Conservation (phyloP, 1,140 invertebrate species). For the Brachionus asplanchnoidis region DNA sequence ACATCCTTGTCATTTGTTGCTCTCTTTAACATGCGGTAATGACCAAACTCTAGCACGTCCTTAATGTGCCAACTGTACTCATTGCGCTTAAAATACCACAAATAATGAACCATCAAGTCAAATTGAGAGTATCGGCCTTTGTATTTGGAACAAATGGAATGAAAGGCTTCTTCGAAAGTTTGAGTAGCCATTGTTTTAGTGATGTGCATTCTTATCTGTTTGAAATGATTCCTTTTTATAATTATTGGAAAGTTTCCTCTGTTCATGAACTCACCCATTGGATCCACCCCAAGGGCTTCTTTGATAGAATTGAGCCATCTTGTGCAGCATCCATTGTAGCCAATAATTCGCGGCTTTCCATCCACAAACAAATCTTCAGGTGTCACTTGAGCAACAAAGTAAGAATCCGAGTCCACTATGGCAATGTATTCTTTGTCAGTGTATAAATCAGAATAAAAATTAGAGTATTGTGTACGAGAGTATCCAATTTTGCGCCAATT, state of each 20-base stretch:
- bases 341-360: background rate
- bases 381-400: background rate
- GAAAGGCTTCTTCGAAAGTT: background rate
- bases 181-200: background rate
- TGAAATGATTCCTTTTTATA: background rate
- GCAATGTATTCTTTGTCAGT: background rate
- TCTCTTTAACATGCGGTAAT: background rate
- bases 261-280: background rate
- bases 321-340: slow-evolving; percentile 11
- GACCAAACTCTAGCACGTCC: background rate
- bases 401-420: background rate
- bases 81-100: background rate
- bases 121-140: background rate
- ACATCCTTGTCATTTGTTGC: background rate
- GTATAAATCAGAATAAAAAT: background rate
- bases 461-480: background rate
- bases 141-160: background rate
- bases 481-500: background rate
- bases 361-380: slow-evolving; percentile 3
- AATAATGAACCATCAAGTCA: background rate
- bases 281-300: background rate
- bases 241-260: background rate
- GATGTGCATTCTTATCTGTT: background rate
- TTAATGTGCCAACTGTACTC: background rate
- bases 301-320: background rate